phyloP scores from a whole-genome alignment of 1,140 invertebrate genomes.

The Magallana angulata region DNA sequence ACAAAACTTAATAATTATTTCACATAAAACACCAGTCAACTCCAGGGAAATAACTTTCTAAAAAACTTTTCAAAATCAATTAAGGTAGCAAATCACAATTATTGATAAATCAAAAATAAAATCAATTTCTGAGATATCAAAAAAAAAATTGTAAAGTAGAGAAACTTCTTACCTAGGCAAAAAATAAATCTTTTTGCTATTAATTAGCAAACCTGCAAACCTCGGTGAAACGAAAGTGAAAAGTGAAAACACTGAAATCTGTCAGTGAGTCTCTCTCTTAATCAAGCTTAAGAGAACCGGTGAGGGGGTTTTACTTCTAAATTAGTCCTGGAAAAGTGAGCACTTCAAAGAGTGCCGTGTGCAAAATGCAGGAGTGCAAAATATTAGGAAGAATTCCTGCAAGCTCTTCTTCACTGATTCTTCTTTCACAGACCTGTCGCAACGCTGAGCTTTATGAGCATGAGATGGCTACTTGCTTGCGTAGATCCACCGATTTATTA shows the following conservation, averaged over 20 bases:
- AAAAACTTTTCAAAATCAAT: too few species aligned
- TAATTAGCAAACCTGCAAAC: constrained; percentile 13
- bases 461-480: constrained; percentile 34
- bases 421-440: neutral
- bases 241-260: constrained; percentile 23
- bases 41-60: too few species aligned
- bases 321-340: constrained; percentile 29
- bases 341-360: constrained; percentile 29
- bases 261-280: neutral
- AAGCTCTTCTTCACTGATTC: neutral
- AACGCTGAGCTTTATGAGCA: neutral
- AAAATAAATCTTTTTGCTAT: neutral
- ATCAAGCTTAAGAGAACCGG: neutral
- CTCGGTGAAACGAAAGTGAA: constrained; percentile 32
- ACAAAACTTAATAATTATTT: too few species aligned
- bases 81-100: too few species aligned
- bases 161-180: neutral
- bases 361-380: constrained; percentile 29
- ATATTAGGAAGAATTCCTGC: constrained; percentile 33
- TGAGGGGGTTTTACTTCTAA: constrained; percentile 11
- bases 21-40: too few species aligned
- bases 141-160: neutral
- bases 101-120: neutral
- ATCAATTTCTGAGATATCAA: neutral
- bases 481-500: constrained; percentile 3